A percentile compares a stretch with the other conserved stretches of the same genome.
Conservation (phyloP, 2,888 invertebrate species). For the Drosophila lacicola region DNA sequence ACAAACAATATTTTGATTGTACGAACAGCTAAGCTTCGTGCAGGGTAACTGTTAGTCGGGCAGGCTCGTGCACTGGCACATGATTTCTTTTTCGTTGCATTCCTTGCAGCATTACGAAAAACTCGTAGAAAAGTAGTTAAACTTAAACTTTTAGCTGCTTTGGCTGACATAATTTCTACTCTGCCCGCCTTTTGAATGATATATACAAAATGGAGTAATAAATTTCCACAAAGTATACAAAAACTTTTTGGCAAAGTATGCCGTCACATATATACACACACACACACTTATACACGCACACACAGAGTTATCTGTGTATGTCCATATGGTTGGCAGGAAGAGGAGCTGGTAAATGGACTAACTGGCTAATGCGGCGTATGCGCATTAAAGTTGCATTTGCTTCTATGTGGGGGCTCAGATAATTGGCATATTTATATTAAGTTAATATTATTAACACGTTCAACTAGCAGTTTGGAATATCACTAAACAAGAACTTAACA, state of each 20-base stretch:
- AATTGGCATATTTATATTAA: no score
- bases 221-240: slow-evolving; percentile 61
- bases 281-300: background rate
- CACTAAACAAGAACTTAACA: no score
- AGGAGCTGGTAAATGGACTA: slow-evolving; percentile 12
- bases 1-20: background rate
- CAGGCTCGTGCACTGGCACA: background rate
- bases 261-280: slow-evolving; percentile 7
- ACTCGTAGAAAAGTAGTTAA: slow-evolving; percentile 76
- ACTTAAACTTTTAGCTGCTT: slow-evolving; percentile 67
- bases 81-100: slow-evolving; percentile 8
- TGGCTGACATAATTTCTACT: slow-evolving; percentile 70
- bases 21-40: background rate
- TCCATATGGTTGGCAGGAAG: slow-evolving; percentile 1
- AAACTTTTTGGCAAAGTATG: slow-evolving; percentile 40
- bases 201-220: slow-evolving; percentile 65
- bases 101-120: slow-evolving; percentile 49
- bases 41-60: slow-evolving; percentile 2
- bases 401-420: background rate
- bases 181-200: slow-evolving; percentile 61
- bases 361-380: slow-evolving; percentile 38
- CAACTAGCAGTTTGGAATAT: no score
- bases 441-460: no score
- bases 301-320: background rate
- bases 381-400: slow-evolving; percentile 46